A percentile compares a stretch with the other conserved stretches of the same genome.
phyloP scores from a whole-genome alignment of 2,113 vertebrate species.

The Perca fluviatilis region DNA sequence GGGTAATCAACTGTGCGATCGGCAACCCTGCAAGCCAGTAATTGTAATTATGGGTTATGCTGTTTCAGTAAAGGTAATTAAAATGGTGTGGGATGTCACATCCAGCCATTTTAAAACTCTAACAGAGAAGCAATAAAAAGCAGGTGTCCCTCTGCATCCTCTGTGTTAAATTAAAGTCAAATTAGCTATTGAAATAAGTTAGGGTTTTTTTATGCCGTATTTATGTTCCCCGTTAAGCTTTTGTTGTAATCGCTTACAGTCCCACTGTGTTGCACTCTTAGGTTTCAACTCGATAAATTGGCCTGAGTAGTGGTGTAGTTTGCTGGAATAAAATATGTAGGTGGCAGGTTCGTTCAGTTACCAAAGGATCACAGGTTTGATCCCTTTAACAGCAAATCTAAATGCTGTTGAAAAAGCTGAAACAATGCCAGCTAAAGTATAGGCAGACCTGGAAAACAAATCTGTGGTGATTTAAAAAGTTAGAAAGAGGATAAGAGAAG shows the following conservation, averaged over 20 bases:
- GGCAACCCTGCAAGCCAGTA: slow-evolving; percentile 49
- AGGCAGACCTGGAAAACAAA: background rate
- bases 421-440: background rate
- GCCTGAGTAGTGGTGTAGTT: background rate
- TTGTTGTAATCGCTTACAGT: slow-evolving; percentile 40
- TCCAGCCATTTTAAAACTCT: slow-evolving; percentile 59
- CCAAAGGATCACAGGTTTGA: slow-evolving; percentile 22
- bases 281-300: background rate
- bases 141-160: slow-evolving; percentile 54
- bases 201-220: background rate
- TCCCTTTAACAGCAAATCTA: background rate
- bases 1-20: slow-evolving; percentile 44
- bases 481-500: slow-evolving; percentile 13
- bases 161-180: slow-evolving; percentile 62
- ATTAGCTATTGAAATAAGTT: slow-evolving; percentile 60
- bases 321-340: slow-evolving; percentile 13
- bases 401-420: background rate
- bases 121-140: slow-evolving; percentile 42
- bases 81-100: slow-evolving; percentile 48
- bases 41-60: slow-evolving; percentile 63
- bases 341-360: background rate
- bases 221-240: slow-evolving; percentile 37
- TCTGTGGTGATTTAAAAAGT: slow-evolving; percentile 18
- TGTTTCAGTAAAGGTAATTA: slow-evolving; percentile 62
- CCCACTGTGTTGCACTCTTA: background rate